phyloP scores from a whole-genome alignment of 2,888 invertebrate genomes.

The Pemphredon lugubris region DNA sequence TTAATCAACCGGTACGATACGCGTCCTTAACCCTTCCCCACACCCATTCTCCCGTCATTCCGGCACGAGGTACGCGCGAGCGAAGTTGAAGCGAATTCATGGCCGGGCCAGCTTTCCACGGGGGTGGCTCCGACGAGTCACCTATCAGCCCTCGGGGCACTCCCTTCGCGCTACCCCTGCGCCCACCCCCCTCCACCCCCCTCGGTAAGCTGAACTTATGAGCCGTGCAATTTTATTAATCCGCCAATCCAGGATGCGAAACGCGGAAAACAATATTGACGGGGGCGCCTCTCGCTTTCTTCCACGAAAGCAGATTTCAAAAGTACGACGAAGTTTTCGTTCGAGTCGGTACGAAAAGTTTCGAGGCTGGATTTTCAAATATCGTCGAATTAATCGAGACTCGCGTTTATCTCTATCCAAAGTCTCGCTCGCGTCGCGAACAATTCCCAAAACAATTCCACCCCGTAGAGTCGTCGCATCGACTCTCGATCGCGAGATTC shows the following conservation, averaged over 20 bases:
- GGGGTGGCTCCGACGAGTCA: slow-evolving; percentile 67
- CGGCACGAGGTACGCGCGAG: slow-evolving; percentile 11
- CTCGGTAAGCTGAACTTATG: slow-evolving; percentile 53
- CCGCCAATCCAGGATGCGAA: slow-evolving; percentile 19
- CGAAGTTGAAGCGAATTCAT: slow-evolving; percentile 66
- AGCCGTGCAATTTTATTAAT: slow-evolving; percentile 59
- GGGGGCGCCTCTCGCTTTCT: not conserved
- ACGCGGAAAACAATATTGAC: slow-evolving; percentile 21
- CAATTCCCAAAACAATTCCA: too few relatives aligned
- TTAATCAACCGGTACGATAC: slow-evolving; percentile 72
- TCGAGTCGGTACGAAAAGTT: too few relatives aligned
- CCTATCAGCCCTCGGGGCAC: slow-evolving; percentile 26
- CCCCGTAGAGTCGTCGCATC: too few relatives aligned
- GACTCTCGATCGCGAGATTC: too few relatives aligned
- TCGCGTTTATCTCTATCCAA: too few relatives aligned
- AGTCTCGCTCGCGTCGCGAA: too few relatives aligned
- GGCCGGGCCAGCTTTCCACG: slow-evolving; percentile 53
- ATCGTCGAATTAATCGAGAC: too few relatives aligned
- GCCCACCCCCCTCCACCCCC: not conserved
- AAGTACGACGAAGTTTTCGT: too few relatives aligned
- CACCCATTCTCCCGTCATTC: slow-evolving; percentile 64
- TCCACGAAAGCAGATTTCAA: too few relatives aligned
- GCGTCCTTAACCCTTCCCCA: slow-evolving; percentile 69
- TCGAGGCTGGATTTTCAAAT: too few relatives aligned
- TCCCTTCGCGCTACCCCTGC: slow-evolving; percentile 3